phyloP scores from a whole-genome alignment of 2,888 invertebrate genomes.

The Vesta saturnalis region DNA sequence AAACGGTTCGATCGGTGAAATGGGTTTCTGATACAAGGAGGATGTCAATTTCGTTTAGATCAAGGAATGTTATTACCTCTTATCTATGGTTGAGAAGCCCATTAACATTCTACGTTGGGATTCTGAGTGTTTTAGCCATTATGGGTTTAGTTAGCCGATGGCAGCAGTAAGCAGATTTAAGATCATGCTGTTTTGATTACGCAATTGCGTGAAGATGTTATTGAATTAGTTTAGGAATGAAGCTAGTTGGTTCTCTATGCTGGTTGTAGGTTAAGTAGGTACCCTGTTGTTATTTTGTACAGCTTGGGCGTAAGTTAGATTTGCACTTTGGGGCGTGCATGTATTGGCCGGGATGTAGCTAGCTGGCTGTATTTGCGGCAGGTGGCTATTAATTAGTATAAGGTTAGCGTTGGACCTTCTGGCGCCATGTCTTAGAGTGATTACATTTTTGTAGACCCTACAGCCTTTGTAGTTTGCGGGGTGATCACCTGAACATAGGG shows the following conservation, averaged over 20 bases:
- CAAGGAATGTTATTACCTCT: too few species aligned
- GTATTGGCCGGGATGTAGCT: not conserved
- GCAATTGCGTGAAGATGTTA: not conserved
- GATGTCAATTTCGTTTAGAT: slow-evolving; percentile 33
- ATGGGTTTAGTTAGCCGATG: not conserved
- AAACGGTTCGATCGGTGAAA: slow-evolving; percentile 36
- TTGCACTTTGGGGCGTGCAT: not conserved
- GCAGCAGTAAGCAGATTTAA: not conserved
- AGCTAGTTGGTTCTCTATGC: not conserved
- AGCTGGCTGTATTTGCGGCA: not conserved
- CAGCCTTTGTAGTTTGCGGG: slow-evolving; percentile 33
- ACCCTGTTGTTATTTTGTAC: not conserved
- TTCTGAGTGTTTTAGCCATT: not conserved
- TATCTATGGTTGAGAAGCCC: slow-evolving; percentile 21
- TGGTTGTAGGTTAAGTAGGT: not conserved
- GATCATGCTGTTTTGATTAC: not conserved
- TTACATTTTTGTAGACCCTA: slow-evolving; percentile 17
- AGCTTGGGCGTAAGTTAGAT: not conserved
- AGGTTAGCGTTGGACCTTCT: slow-evolving; percentile 6
- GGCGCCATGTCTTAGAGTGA: not conserved
- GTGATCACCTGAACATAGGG: slow-evolving; percentile 23
- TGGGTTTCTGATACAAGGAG: slow-evolving; percentile 37
- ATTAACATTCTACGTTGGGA: slow-evolving; percentile 26
- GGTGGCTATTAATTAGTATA: not conserved
- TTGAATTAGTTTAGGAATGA: not conserved